Conservation (phyloP, 2,113 vertebrate species). For the Symphodus melops region DNA sequence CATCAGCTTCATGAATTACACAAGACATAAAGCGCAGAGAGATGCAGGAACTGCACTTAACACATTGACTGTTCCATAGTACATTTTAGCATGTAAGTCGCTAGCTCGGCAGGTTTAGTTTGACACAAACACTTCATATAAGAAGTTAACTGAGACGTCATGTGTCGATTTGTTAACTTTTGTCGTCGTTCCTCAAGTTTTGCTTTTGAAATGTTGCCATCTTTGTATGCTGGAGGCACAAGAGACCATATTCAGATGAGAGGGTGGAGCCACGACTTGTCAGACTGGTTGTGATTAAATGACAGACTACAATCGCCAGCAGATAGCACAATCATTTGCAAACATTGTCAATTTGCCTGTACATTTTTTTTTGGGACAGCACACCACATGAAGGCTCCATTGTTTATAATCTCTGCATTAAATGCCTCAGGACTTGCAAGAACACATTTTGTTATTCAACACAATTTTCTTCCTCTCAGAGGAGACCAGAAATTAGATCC, state of each 20-base stretch:
- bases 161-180: background rate
- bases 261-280: background rate
- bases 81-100: background rate
- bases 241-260: no score
- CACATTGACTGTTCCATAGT: background rate
- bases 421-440: slow-evolving; percentile 17
- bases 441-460: slow-evolving; percentile 9
- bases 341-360: slow-evolving; percentile 54
- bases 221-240: no score
- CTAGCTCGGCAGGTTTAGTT: no score
- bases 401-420: slow-evolving; percentile 24
- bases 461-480: no score
- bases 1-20: slow-evolving; percentile 40
- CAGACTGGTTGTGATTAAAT: slow-evolving; percentile 27
- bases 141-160: no score
- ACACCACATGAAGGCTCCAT: slow-evolving; percentile 24
- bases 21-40: background rate
- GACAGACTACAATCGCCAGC: background rate
- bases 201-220: no score
- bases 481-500: background rate
- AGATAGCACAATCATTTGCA: slow-evolving; percentile 33
- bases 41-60: background rate
- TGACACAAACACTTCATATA: no score
- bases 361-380: slow-evolving; percentile 51
- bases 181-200: no score